A percentile compares a stretch with the other conserved stretches of the same genome.
Conservation (phyloP, 2,797 vertebrate genomes). For the Dipus sagitta region DNA sequence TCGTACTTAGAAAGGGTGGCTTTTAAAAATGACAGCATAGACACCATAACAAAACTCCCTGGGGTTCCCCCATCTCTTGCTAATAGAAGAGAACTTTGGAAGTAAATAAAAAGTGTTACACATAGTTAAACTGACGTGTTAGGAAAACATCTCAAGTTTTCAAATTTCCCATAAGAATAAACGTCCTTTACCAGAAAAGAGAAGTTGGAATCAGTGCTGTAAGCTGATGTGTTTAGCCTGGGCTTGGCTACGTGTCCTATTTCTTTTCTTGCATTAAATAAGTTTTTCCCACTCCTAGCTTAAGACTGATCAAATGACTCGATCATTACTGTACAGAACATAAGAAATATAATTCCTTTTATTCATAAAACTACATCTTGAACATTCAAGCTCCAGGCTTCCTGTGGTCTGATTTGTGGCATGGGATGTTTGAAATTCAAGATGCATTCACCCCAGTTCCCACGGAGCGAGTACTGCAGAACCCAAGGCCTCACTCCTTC, state of each 20-base stretch:
- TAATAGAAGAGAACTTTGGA: background rate
- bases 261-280: background rate
- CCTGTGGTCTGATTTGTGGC: background rate
- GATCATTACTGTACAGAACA: background rate
- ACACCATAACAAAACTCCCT: fast-evolving
- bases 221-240: background rate
- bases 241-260: background rate
- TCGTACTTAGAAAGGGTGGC: background rate
- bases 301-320: background rate
- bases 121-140: background rate
- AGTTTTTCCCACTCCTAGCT: slow-evolving; percentile 18
- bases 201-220: background rate
- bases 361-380: background rate
- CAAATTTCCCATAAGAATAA: background rate
- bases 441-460: background rate
- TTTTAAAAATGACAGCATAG: background rate
- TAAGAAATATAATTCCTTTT: background rate
- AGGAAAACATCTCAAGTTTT: background rate
- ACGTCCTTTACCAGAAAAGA: background rate
- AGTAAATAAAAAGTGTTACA: too few species aligned
- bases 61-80: background rate
- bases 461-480: background rate
- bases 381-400: background rate
- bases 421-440: background rate
- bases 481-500: background rate